Conservation (phyloP, 1,140 invertebrate species). For the Meteorus sp. region DNA sequence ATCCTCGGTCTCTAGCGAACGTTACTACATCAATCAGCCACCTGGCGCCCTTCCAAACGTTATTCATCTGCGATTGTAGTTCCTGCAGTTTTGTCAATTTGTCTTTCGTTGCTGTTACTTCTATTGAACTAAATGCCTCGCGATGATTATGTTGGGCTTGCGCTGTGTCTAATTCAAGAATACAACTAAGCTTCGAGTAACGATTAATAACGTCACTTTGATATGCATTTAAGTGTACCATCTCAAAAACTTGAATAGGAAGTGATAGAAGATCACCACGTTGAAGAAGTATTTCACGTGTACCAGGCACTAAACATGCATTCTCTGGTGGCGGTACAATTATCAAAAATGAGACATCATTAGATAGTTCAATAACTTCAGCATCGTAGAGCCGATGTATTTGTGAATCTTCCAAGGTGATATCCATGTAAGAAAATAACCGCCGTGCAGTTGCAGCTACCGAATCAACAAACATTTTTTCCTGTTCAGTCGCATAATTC, state of each 20-base stretch:
- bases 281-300: constrained; percentile 78
- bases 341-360: constrained; percentile 86
- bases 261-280: constrained; percentile 79
- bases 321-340: constrained; percentile 87
- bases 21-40: constrained; percentile 95
- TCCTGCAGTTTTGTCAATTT: constrained; percentile 79
- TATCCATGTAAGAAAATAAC: constrained; percentile 79
- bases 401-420: constrained; percentile 67
- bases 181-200: constrained; percentile 88
- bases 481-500: constrained; percentile 68
- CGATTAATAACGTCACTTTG: constrained; percentile 83
- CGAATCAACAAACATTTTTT: constrained; percentile 76
- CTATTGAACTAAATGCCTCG: constrained; percentile 90
- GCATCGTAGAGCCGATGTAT: constrained; percentile 83
- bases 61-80: constrained; percentile 78
- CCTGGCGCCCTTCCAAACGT: constrained; percentile 87
- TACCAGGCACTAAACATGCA: constrained; percentile 88
- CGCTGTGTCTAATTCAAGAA: constrained; percentile 88
- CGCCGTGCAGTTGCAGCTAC: constrained; percentile 71
- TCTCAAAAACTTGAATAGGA: constrained; percentile 89
- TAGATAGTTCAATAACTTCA: constrained; percentile 88
- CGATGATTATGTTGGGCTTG: constrained; percentile 89
- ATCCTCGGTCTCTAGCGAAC: constrained; percentile 81
- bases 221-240: constrained; percentile 91
- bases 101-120: constrained; percentile 83